Conservation (phyloP, 37 sponge, comb jelly and placozoan species). For the Spongilla lacustris region DNA sequence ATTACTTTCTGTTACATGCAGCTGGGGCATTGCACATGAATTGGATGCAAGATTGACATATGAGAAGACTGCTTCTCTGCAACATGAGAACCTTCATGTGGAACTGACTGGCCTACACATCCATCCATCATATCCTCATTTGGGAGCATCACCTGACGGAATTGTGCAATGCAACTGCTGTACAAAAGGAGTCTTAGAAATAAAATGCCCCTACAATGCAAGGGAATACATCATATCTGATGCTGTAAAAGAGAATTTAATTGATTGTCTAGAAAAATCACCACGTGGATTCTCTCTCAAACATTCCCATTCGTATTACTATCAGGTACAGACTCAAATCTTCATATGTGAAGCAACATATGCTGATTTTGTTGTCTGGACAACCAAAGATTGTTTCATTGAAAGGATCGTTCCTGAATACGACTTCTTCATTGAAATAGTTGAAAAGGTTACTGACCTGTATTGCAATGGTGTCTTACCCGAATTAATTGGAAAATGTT, state of each 20-base stretch:
- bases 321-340: constrained; percentile 1
- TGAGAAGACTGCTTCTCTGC: not conserved
- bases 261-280: too few species aligned
- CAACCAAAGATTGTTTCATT: not conserved
- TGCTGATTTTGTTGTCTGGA: constrained; percentile 8
- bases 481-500: constrained; percentile 53
- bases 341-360: not conserved
- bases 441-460: constrained; percentile 1
- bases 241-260: not conserved
- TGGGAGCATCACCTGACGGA: too few species aligned
- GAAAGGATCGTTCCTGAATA: not conserved
- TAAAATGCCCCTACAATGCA: not conserved
- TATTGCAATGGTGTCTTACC: constrained; percentile 16
- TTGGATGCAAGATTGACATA: not conserved
- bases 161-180: not conserved
- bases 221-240: not conserved
- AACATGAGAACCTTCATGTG: not conserved
- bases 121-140: not conserved
- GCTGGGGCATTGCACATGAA: constrained; percentile 7
- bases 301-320: constrained; percentile 3
- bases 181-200: not conserved
- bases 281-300: not conserved
- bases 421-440: not conserved
- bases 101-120: not conserved
- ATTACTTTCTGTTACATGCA: not conserved